Percentiles rank a stretch among this genome's conserved stretches.
Evolutionary conservation across 2,888 invertebrate genomes (phyloP).

Genomic region (Caenorhabditis wallacei): DNA sequence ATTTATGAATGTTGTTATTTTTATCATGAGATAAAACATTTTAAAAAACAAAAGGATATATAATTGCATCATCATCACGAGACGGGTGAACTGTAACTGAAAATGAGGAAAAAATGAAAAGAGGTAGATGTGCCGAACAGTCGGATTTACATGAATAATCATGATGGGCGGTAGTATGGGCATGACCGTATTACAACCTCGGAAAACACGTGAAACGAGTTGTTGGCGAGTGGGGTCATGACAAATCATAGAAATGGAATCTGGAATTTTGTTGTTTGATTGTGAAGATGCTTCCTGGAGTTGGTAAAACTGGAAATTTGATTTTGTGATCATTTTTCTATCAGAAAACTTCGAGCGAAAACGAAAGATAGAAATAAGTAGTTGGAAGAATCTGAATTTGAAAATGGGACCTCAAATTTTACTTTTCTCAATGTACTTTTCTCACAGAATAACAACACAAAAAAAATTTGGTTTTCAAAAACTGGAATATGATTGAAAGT

Average conservation of each 20-base stretch:
- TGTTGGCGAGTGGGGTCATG: constrained; percentile 13
- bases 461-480: too few relatives aligned
- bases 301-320: constrained; percentile 11
- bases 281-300: background rate
- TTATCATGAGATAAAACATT: constrained; percentile 4
- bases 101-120: constrained; percentile 10
- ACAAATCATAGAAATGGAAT: constrained; percentile 9
- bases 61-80: constrained; percentile 21
- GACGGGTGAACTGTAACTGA: constrained; percentile 19
- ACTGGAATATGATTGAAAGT: too few relatives aligned
- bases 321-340: too few relatives aligned
- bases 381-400: too few relatives aligned
- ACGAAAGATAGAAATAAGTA: too few relatives aligned
- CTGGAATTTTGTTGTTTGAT: constrained; percentile 8
- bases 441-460: too few relatives aligned
- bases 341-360: too few relatives aligned
- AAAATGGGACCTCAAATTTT: too few relatives aligned
- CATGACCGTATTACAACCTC: constrained; percentile 34
- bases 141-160: constrained; percentile 57
- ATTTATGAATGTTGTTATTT: constrained; percentile 11
- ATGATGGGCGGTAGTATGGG: constrained; percentile 31
- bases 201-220: constrained; percentile 51
- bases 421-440: too few relatives aligned
- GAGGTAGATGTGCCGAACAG: constrained; percentile 9
- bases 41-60: constrained; percentile 17